A percentile compares a stretch with the other conserved stretches of the same genome.
Evolutionary conservation across 2,113 vertebrate genomes (phyloP).

Genomic region (Axis porcinus): DNA sequence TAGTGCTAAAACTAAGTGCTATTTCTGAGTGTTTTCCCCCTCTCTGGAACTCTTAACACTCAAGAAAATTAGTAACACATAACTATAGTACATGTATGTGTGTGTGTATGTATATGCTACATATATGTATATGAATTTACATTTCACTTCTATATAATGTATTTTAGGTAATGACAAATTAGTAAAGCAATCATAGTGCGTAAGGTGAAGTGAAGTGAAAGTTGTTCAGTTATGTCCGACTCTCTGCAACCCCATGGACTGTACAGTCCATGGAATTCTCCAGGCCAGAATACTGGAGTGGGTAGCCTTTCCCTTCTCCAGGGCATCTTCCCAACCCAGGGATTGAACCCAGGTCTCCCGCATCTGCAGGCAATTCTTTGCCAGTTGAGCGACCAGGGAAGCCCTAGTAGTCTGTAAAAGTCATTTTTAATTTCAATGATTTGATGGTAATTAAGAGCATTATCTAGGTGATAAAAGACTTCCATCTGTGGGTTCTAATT

Average conservation of each 20-base stretch:
- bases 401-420: not conserved
- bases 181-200: not conserved
- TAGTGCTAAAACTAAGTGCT: not conserved
- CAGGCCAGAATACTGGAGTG: not conserved
- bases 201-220: not conserved
- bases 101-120: not conserved
- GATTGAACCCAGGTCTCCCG: accelerated
- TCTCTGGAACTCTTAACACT: not conserved
- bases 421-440: not conserved
- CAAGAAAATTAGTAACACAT: not conserved
- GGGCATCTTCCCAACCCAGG: not conserved
- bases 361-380: not conserved
- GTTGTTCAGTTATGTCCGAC: accelerated
- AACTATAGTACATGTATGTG: not conserved
- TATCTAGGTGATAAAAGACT: not conserved
- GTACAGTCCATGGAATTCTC: not conserved
- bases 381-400: not conserved
- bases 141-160: not conserved
- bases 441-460: not conserved
- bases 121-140: not conserved
- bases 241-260: not conserved
- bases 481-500: not conserved
- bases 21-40: not conserved
- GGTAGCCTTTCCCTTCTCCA: not conserved
- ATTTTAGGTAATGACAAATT: not conserved